Conservation (phyloP, 2,113 vertebrate species). For the Stictonetta naevosa region DNA sequence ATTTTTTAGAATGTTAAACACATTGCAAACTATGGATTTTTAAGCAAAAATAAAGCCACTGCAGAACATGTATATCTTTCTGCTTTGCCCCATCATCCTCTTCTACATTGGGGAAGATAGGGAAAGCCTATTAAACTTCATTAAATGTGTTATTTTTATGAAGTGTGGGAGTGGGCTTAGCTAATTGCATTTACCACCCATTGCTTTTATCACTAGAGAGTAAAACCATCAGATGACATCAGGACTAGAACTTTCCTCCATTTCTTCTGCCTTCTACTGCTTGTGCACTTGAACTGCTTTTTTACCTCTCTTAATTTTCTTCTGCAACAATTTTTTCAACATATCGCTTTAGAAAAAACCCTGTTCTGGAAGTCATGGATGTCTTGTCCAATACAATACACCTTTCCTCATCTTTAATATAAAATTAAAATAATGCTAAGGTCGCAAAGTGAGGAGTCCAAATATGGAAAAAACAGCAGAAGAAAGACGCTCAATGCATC, state of each 20-base stretch:
- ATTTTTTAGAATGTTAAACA: slow-evolving; percentile 14
- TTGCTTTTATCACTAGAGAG: not conserved
- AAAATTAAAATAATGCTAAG: not conserved
- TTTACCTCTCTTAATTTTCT: not conserved
- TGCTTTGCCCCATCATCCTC: not conserved
- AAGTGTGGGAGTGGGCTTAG: not conserved
- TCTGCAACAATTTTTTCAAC: not conserved
- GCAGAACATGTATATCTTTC: not conserved
- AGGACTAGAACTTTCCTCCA: not conserved
- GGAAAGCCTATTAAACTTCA: not conserved
- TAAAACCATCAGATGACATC: not conserved
- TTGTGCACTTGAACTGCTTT: not conserved
- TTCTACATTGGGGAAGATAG: not conserved
- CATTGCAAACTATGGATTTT: slow-evolving; percentile 15
- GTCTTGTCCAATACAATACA: not conserved
- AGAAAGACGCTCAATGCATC: not conserved
- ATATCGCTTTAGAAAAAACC: not conserved
- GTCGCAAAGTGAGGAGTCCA: not conserved
- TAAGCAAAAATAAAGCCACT: slow-evolving; percentile 11
- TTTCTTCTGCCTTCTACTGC: not conserved
- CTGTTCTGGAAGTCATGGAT: not conserved
- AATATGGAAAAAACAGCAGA: not conserved
- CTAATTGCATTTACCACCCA: not conserved
- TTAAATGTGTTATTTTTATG: not conserved
- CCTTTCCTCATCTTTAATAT: not conserved